phyloP scores from a whole-genome alignment of 2,888 invertebrate genomes.

The Masnerella sp. region DNA sequence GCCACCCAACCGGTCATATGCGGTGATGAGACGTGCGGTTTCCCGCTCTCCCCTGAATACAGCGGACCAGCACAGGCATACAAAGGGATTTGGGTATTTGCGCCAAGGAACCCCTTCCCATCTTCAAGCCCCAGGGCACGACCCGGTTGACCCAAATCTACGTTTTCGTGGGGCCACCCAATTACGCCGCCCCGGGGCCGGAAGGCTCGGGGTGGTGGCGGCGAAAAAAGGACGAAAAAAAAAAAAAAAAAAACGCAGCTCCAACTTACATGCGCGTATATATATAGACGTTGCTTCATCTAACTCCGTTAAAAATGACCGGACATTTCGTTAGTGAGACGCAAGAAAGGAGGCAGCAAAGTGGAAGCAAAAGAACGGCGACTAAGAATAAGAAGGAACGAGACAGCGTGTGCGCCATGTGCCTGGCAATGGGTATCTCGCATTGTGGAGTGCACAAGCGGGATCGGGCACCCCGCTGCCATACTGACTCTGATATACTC shows the following conservation, averaged over 20 bases:
- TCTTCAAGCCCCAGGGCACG: too few relatives aligned
- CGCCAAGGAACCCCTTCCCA: too few relatives aligned
- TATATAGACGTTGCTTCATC: slow-evolving; percentile 30
- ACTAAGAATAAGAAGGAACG: slow-evolving; percentile 27
- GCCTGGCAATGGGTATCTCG: slow-evolving; percentile 49
- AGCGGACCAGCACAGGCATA: too few relatives aligned
- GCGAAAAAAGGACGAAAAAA: neutral
- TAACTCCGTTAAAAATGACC: slow-evolving; percentile 35
- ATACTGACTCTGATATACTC: slow-evolving; percentile 76
- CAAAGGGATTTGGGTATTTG: too few relatives aligned
- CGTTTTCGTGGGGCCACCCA: too few relatives aligned
- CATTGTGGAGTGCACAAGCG: slow-evolving; percentile 51
- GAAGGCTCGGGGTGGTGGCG: too few relatives aligned
- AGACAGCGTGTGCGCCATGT: slow-evolving; percentile 48
- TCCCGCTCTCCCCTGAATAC: too few relatives aligned
- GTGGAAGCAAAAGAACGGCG: slow-evolving; percentile 37
- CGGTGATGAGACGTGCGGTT: too few relatives aligned
- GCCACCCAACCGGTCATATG: too few relatives aligned
- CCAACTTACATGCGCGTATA: slow-evolving; percentile 1
- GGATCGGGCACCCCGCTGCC: slow-evolving; percentile 75
- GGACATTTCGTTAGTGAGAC: slow-evolving; percentile 44
- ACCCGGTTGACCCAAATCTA: too few relatives aligned
- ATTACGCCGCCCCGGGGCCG: too few relatives aligned
- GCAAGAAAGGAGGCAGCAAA: slow-evolving; percentile 42
- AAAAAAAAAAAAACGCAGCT: neutral